Evolutionary conservation across 92 coral and sea anemone species (phyloP), one percentile per base, ranked within the genome.

Genomic region (Porites rus): DNA sequence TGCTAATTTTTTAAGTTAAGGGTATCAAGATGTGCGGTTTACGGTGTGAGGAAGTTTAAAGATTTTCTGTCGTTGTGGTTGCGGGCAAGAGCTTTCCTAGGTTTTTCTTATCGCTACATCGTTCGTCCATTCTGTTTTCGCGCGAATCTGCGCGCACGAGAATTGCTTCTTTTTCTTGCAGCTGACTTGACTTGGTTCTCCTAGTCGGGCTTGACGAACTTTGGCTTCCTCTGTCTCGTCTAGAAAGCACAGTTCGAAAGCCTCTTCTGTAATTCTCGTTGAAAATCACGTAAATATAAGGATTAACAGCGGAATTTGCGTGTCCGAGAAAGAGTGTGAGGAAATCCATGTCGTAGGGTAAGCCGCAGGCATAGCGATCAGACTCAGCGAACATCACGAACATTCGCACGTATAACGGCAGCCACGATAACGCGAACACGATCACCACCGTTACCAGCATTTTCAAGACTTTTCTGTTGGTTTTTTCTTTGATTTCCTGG

Each of bases 341-440:
- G 59, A 93, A 93, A 81, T 93, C 96, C 51, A 93, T 80, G 51
- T 88, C 92, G 82, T 93, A 91, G 0, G 96, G 96, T 72, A 93
- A 74, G n/a, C 96, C 94, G 84, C 96, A 93, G 12, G 24, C 65
- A 67, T 77, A 93, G 14, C 77, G 79, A 66, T 67, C 70, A 28
- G 81, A 70, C n/a, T 90, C 90, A 16, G 89, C 71, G 76, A 88
- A 93, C 79, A 93, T 61, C 63, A 93, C 70, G 50, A 93, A 93
- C 96, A 93, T 93, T 10, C 96, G 90, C 50, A 91, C 92, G 82
- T 88, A 91, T 46, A 93, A 88, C 22, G 95, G 97, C 54, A 94
- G 90, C 97, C 97, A 94, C 66, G 91, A 94, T 21, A 86, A 74
- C n/a, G 94, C 97, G 74, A 94, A 94, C 24, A 92, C 97, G 28